These are phyloP conservation scores for Montipora sp. DNA, from an alignment of 64 coral and sea anemone species.

Conservation along the genomic window DNA sequence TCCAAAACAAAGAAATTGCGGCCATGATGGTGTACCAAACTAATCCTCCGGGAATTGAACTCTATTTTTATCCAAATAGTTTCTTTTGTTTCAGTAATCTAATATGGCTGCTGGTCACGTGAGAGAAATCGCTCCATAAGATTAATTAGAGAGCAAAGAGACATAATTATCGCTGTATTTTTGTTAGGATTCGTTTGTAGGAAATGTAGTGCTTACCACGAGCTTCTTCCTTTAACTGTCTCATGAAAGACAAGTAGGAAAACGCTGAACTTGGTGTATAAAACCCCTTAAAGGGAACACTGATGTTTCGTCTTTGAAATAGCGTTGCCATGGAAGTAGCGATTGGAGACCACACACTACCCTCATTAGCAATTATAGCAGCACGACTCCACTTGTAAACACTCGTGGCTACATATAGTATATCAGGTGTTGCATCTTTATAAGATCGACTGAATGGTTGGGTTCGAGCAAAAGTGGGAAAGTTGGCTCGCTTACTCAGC, in stretches of 20 bases:
- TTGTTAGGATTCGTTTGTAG: no score
- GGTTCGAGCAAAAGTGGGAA: slow-evolving; percentile 77
- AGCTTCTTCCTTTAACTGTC: slow-evolving; percentile 41
- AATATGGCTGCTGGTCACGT: no score
- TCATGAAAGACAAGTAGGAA: slow-evolving; percentile 41
- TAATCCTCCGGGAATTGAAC: no score
- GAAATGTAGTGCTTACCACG: slow-evolving; percentile 39
- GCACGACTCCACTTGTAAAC: slow-evolving; percentile 64
- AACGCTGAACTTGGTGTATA: slow-evolving; percentile 59
- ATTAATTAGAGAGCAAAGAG: no score
- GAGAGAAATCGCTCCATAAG: no score
- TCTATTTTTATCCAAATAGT: no score
- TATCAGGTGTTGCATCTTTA: slow-evolving; percentile 22
- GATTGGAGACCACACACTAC: slow-evolving; percentile 72
- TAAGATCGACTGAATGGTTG: slow-evolving; percentile 85
- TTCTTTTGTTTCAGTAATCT: no score
- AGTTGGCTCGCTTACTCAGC: slow-evolving; percentile 53
- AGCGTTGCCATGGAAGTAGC: slow-evolving; percentile 50
- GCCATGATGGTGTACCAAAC: no score
- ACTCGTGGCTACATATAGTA: slow-evolving; percentile 29
- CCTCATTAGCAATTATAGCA: slow-evolving; percentile 72
- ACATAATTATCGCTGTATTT: no score
- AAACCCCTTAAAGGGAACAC: slow-evolving; percentile 56
- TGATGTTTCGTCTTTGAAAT: slow-evolving; percentile 50
- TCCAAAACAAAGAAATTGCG: no score